These are phyloP conservation scores for Acanthosoma haemorrhoidale DNA, from an alignment of 2,888 invertebrate species.

Conservation along the genomic window DNA sequence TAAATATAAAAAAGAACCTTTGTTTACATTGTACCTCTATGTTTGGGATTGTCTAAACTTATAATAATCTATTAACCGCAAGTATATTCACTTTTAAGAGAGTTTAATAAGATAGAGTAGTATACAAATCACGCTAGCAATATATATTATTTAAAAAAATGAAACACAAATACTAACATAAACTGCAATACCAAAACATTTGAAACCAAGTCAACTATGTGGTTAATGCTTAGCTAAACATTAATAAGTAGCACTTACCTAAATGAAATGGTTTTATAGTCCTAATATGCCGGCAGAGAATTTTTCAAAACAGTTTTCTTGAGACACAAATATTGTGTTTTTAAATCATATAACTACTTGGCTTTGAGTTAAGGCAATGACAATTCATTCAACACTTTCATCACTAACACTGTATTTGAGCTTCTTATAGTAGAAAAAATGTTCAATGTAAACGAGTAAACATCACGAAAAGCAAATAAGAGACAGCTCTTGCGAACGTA, in stretches of 20 bases:
- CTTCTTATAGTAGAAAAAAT: neutral
- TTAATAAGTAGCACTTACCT: neutral
- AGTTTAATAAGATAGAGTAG: no score
- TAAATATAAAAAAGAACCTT: no score
- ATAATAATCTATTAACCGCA: no score
- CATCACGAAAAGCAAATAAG: neutral
- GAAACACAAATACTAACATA: no score
- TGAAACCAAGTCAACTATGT: no score
- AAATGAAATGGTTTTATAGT: neutral
- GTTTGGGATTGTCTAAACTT: no score
- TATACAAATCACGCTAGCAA: no score
- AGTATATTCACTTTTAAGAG: no score
- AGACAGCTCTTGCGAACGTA: neutral
- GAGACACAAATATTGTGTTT: neutral
- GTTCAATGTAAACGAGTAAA: neutral
- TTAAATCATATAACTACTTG: neutral
- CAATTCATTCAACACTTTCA: conserved; percentile 4
- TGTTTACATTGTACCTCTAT: no score
- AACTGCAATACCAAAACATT: no score
- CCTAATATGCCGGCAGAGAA: neutral
- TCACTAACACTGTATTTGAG: conserved; percentile 4
- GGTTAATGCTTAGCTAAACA: no score
- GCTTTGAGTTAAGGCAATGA: neutral
- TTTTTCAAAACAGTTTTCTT: neutral
- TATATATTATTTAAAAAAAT: no score